These are phyloP conservation scores for Tinea trinotella DNA, from an alignment of 2,888 invertebrate species.

Conservation along the genomic window DNA sequence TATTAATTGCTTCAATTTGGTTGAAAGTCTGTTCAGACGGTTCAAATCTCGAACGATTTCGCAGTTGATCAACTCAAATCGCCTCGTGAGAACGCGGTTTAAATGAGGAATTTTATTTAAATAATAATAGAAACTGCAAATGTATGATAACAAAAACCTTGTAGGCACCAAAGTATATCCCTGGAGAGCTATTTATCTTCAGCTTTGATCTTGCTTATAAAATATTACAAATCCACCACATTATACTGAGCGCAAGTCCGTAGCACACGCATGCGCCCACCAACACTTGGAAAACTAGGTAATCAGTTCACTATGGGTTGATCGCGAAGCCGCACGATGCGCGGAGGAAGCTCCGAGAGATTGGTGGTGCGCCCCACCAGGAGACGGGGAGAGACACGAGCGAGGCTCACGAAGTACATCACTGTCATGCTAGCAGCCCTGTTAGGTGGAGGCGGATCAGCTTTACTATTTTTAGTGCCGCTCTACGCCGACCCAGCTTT, in stretches of 20 bases:
- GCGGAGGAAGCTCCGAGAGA: conserved; percentile 63
- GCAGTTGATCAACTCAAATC: too few species aligned
- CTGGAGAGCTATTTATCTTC: background rate
- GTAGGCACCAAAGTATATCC: too few species aligned
- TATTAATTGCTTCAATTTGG: too few species aligned
- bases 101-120: too few species aligned
- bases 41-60: too few species aligned
- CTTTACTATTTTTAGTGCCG: conserved; percentile 63
- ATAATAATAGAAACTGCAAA: too few species aligned
- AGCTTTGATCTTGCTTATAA: background rate
- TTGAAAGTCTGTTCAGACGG: too few species aligned
- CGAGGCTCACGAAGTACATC: conserved; percentile 56
- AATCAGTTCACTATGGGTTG: conserved; percentile 54
- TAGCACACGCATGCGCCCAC: conserved; percentile 16
- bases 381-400: conserved; percentile 53
- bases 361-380: conserved; percentile 49
- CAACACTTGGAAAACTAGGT: conserved; percentile 28
- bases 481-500: conserved; percentile 66
- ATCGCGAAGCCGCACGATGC: conserved; percentile 56
- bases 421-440: conserved; percentile 58
- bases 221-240: background rate
- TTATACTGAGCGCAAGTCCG: conserved; percentile 9
- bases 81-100: too few species aligned
- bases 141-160: too few species aligned
- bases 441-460: conserved; percentile 59